Evolutionary conservation across 2,888 invertebrate species (phyloP).

Genomic region (Lithophane socia): DNA sequence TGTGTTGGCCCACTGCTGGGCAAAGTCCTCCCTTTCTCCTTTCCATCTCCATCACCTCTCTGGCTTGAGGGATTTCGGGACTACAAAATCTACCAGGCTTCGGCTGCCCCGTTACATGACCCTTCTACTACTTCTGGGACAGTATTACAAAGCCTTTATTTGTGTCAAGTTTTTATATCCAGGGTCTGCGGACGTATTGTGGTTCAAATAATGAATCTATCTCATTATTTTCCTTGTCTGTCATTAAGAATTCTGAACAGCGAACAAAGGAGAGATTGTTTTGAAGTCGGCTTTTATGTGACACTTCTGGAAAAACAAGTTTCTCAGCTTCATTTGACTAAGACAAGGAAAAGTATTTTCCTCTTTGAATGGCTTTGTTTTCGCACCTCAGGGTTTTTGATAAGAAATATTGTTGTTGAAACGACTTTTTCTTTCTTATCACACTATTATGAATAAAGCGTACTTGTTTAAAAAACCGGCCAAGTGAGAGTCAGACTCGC

Average conservation of each 20-base stretch:
- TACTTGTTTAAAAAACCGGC: neutral
- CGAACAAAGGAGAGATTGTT: constrained; percentile 46
- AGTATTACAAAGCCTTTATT: neutral
- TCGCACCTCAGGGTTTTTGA: constrained; percentile 8
- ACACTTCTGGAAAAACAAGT: constrained; percentile 17
- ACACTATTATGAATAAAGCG: neutral
- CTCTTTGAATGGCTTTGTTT: constrained; percentile 37
- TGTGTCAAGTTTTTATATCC: constrained; percentile 8
- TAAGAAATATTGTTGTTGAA: constrained; percentile 13
- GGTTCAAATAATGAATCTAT: constrained; percentile 22
- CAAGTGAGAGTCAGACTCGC: too few species aligned
- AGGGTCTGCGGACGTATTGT: neutral
- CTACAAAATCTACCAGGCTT: neutral
- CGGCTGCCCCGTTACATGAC: neutral
- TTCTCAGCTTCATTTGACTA: neutral
- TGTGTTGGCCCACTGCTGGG: too few species aligned
- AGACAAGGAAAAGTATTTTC: constrained; percentile 19
- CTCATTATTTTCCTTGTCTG: constrained; percentile 38
- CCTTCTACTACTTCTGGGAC: too few species aligned
- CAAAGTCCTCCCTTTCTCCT: too few species aligned
- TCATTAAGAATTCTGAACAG: constrained; percentile 39
- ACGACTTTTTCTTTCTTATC: constrained; percentile 18
- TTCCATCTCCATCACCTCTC: too few species aligned
- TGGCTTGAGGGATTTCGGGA: too few species aligned
- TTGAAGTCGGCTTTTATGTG: constrained; percentile 19